phyloP scores from a whole-genome alignment of 2,888 invertebrate genomes.

The Drosophila merina region DNA sequence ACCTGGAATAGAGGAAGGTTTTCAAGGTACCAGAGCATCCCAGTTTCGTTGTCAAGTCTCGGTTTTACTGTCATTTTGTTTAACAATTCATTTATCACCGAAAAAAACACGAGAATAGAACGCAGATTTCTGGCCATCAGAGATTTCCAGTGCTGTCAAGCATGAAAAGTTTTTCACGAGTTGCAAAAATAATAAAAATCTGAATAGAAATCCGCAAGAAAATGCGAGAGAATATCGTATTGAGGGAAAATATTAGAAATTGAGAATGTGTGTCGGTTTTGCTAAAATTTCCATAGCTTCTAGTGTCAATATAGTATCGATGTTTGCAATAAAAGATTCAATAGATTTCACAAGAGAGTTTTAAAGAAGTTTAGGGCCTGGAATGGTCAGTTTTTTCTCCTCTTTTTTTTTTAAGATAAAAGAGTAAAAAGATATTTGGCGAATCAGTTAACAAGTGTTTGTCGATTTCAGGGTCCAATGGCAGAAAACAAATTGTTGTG shows the following conservation, averaged over 20 bases:
- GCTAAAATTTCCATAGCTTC: constrained; percentile 52
- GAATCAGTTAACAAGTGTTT: constrained; percentile 60
- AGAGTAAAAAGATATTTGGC: constrained; percentile 31
- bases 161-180: constrained; percentile 33
- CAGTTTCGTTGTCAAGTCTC: not conserved
- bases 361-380: constrained; percentile 2
- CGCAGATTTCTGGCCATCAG: not conserved
- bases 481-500: constrained; percentile 9
- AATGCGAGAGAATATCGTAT: not conserved
- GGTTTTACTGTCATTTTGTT: constrained; percentile 12
- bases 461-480: constrained; percentile 49
- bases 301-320: too few relatives aligned
- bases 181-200: constrained; percentile 12
- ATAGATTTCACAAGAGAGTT: not conserved
- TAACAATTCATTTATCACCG: constrained; percentile 14
- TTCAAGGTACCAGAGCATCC: not conserved
- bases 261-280: constrained; percentile 2
- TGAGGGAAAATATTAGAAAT: constrained; percentile 8
- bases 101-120: not conserved
- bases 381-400: not conserved
- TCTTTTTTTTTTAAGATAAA: not conserved
- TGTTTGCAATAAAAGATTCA: constrained; percentile 27
- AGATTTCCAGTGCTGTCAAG: constrained; percentile 20
- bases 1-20: too few relatives aligned
- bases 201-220: constrained; percentile 6